phyloP scores from a whole-genome alignment of 2,888 invertebrate genomes.

The Morpho helenor region DNA sequence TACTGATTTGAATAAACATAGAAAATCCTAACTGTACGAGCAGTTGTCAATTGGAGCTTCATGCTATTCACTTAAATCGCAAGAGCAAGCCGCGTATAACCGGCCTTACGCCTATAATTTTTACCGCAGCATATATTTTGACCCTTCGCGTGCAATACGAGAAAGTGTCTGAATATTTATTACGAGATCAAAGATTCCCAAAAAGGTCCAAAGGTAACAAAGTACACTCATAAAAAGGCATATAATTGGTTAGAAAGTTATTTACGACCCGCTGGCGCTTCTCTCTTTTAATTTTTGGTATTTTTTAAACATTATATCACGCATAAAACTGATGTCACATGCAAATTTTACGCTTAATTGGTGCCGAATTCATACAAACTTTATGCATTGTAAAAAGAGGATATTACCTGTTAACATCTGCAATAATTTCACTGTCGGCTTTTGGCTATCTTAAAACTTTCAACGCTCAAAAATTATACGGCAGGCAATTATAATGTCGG shows the following conservation, averaged over 20 bases:
- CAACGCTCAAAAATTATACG: conserved; percentile 5
- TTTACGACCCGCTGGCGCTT: conserved; percentile 38
- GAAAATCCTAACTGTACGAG: too few species aligned
- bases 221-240: conserved; percentile 46
- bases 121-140: conserved; percentile 26
- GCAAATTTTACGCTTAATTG: conserved; percentile 43
- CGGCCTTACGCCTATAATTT: conserved; percentile 24
- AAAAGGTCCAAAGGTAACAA: conserved; percentile 42
- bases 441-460: conserved; percentile 17
- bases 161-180: conserved; percentile 69
- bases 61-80: too few species aligned
- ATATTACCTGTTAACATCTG: conserved; percentile 12
- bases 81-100: too few species aligned
- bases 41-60: too few species aligned
- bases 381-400: conserved; percentile 11
- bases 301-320: conserved; percentile 40
- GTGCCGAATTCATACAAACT: conserved; percentile 13
- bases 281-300: conserved; percentile 38
- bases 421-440: conserved; percentile 13
- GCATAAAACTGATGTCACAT: conserved; percentile 46
- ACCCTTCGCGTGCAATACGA: conserved; percentile 49
- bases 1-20: too few species aligned
- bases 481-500: too few species aligned
- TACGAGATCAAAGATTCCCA: conserved; percentile 49
- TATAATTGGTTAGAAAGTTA: conserved; percentile 60